Evolutionary conservation across 1,140 invertebrate species (phyloP).

Genomic region (Zaprionus taronus): DNA sequence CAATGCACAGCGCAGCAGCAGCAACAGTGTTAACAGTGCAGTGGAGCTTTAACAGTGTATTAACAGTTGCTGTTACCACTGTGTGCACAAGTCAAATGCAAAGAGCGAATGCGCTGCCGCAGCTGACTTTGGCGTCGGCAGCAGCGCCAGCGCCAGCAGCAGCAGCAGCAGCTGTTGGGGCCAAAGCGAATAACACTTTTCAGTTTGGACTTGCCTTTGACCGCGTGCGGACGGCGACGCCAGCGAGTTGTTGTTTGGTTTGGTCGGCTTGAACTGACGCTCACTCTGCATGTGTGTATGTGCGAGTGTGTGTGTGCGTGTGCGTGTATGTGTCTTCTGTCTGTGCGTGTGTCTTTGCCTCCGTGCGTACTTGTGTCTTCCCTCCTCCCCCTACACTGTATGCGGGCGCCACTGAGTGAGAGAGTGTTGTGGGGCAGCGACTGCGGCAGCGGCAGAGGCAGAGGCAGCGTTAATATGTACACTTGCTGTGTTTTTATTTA

Average conservation of each 20-base stretch:
- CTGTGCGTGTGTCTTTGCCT: constrained; percentile 22
- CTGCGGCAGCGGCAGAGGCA: background rate
- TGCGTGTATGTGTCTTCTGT: constrained; percentile 28
- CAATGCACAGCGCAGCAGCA: constrained; percentile 19
- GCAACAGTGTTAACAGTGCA: background rate
- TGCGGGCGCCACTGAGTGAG: constrained; percentile 24
- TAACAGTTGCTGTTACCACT: constrained; percentile 19
- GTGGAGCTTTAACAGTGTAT: constrained; percentile 27
- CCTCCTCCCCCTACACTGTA: background rate
- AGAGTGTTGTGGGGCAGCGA: constrained; percentile 31
- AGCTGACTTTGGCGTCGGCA: constrained; percentile 32
- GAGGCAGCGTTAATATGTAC: constrained; percentile 43
- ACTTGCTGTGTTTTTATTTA: constrained; percentile 54
- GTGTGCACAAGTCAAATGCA: constrained; percentile 34
- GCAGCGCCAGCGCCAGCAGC: constrained; percentile 1
- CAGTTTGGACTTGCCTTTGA: constrained; percentile 57
- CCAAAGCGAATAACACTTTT: constrained; percentile 30
- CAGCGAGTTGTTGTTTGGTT: constrained; percentile 48
- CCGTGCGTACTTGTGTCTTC: constrained; percentile 12
- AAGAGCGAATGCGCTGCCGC: constrained; percentile 43
- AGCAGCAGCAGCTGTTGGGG: constrained; percentile 44
- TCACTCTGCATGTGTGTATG: constrained; percentile 6
- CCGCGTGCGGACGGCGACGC: constrained; percentile 56
- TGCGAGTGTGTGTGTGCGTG: constrained; percentile 8
- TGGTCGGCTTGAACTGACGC: constrained; percentile 41